Evolutionary conservation across 1,140 invertebrate genomes (phyloP).

Genomic region (Pararge aegeria): DNA sequence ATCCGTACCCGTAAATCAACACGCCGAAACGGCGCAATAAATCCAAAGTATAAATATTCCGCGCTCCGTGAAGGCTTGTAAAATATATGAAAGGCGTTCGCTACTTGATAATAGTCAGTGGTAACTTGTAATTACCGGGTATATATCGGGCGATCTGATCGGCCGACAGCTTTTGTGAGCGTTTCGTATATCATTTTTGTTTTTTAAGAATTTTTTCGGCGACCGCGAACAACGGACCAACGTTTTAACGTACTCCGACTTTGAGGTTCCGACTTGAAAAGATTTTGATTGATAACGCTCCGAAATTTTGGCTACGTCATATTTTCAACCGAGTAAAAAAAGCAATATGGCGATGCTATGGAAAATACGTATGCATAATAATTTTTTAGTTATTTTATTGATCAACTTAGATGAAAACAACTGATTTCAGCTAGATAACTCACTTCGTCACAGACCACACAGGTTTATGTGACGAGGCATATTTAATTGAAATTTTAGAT

Average conservation of each 20-base stretch:
- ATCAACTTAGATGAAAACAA: no score
- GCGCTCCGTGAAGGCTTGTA: conserved; percentile 51
- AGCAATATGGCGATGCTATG: no score
- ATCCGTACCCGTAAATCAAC: conserved; percentile 48
- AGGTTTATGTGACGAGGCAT: no score
- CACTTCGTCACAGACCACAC: no score
- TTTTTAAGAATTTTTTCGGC: not conserved
- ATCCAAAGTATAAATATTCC: conserved; percentile 73
- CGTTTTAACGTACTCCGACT: not conserved
- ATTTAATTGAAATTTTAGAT: no score
- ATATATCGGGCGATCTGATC: conserved; percentile 62
- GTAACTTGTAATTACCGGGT: conserved; percentile 67
- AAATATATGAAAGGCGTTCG: conserved; percentile 71
- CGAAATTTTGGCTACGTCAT: not conserved
- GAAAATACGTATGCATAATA: no score
- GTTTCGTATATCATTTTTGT: conserved; percentile 10
- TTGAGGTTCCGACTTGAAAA: conserved; percentile 6
- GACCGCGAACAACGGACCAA: not conserved
- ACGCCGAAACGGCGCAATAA: conserved; percentile 51
- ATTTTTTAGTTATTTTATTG: no score
- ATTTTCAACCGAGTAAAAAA: no score
- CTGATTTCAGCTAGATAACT: no score
- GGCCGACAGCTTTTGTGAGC: conserved; percentile 51
- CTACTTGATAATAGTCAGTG: conserved; percentile 76
- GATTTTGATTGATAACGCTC: conserved; percentile 5